Evolutionary conservation across 2,797 vertebrate genomes (phyloP), one percentile per base, ranked within the genome.

Genomic region (Cephalopachus bancanus): DNA sequence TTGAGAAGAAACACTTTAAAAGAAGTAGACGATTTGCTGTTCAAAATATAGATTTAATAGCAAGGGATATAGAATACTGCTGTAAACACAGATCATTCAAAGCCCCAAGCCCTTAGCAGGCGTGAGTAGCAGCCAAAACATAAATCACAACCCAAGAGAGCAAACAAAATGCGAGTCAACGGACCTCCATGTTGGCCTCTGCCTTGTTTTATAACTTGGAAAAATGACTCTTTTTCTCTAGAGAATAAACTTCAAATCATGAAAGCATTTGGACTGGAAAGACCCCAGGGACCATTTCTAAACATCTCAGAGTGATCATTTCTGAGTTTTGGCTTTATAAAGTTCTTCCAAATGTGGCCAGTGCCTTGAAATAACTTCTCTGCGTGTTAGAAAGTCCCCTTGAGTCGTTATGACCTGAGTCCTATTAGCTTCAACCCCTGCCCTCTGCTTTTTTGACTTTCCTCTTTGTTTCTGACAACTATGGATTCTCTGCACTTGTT

Each of bases 11-110:
- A 49, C 37, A 49, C 26, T 85, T 84, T 33, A 53, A 93, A 72
- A 55, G 44, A 74, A 80, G 83, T 55, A 3, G 22, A 92, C 86
- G 33, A 78, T 49, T 72, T 12, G 20, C 22, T 78, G 30, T 26
- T 93, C 59, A 67, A 83, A 80, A 88, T 51, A n/a, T 59, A 91
- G 22, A 60, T 76, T 94, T 80, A 76, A 20, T 19, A 78, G 64
- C 19, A 65, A 86, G 15, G 11, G 55, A 26, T 57, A 10, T 0
- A 55, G 44, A 67, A 15, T 59, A 79, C 19, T 37, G 55, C 30
- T 33, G n/a, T 7, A 28, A 55, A 86, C 0, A 64, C 53, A 37
- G 81, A 64, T 69, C 51, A 69, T 44, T 64, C 44, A 74, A 78
- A 90, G 80, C 19, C 22, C 22, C 1, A 10, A 8, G 17, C 6